Base-by-base conservation (phyloP, 1,140 invertebrate species). In the Aradophagus sp. region DNA sequence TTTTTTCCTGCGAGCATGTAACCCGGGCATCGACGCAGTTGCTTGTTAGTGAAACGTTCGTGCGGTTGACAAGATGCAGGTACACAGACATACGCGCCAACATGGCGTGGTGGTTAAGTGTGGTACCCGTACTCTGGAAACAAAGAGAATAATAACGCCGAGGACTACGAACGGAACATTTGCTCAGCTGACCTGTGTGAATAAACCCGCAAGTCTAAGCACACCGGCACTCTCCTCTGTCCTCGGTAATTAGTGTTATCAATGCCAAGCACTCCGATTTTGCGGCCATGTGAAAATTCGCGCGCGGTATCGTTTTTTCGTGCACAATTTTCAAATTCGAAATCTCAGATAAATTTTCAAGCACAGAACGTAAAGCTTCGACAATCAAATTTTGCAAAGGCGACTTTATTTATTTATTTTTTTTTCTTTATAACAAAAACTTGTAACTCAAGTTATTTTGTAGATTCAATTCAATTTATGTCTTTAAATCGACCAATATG, bases 11-110 rank as follows among this genome's bases (percentile, higher is more conserved):
- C n/a, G n/a, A n/a, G n/a, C n/a, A n/a, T n/a, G n/a, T n/a, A n/a
- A n/a, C n/a, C n/a, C n/a, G n/a, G n/a, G n/a, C 38, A 23, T 58
- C 31, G 44, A 67, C 23, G 55, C 15, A 5, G 44, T 31, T 34
- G 45, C 32, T 59, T 59, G 53, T 59, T 53, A 67, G 61, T 52
- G 39, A 38, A 58, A 67, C 53, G n/a, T 42, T 61, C 29, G 50
- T 69, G 48, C 27, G 34, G 41, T 62, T 69, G 66, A 69, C 66
- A 61, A 69, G 66, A 69, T 69, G 42, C 66, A 69, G 66, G 56
- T 69, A 68, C 29, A 66, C 50, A 66, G 19, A 63, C 47, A 47
- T 26, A 34, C 53, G 31, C n/a, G n/a, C n/a, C 35, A 45, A 48
- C 48, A 19, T 35, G 32, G 66, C 48, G 52, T 39, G 32, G 47